phyloP scores from a whole-genome alignment of 2,113 vertebrate genomes.

The Ailurus styani region DNA sequence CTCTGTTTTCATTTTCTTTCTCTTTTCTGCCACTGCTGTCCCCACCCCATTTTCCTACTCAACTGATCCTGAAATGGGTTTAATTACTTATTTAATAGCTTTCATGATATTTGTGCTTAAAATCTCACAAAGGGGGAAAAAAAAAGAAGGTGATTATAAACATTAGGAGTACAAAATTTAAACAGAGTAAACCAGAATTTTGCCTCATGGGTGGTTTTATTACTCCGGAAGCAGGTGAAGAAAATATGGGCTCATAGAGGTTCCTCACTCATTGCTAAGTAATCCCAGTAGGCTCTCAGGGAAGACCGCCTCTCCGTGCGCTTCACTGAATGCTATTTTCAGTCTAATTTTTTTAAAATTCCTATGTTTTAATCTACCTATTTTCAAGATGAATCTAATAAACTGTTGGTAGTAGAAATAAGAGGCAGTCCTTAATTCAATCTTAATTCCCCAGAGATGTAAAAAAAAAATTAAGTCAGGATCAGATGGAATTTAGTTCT shows the following conservation, averaged over 20 bases:
- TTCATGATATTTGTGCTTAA: background rate
- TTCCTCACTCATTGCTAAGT: background rate
- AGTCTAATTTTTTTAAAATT: background rate
- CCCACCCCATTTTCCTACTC: background rate
- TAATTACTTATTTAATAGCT: slow-evolving; percentile 38
- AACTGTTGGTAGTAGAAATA: background rate
- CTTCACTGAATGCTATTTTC: background rate
- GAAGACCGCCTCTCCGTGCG: background rate
- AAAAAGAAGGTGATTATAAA: background rate
- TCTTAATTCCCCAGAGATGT: background rate
- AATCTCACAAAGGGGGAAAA: background rate
- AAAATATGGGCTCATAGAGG: background rate
- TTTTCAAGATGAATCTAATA: slow-evolving; percentile 38
- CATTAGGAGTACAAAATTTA: background rate
- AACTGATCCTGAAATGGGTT: background rate
- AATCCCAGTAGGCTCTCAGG: background rate
- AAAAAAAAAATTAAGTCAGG: background rate
- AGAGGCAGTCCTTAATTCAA: background rate
- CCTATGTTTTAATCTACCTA: slow-evolving; percentile 7
- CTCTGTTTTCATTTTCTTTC: background rate
- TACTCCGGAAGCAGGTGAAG: background rate
- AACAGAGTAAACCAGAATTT: background rate
- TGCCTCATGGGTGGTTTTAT: background rate
- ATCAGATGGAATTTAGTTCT: background rate
- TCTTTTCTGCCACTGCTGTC: no score